These are phyloP conservation scores for Rhinella marina DNA, from an alignment of 2,797 vertebrate species.

Conservation along the genomic window DNA sequence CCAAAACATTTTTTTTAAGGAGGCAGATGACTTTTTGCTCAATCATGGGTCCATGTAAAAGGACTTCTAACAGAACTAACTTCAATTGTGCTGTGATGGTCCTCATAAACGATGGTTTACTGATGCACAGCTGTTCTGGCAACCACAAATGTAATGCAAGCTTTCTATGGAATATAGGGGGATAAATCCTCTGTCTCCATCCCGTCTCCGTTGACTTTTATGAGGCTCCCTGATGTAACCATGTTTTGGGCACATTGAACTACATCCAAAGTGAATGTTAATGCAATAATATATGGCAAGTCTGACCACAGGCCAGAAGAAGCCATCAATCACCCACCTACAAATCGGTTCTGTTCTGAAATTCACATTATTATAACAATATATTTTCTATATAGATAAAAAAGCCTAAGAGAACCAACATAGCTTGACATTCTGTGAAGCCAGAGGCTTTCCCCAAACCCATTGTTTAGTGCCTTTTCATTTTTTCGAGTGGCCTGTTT, in stretches of 20 bases:
- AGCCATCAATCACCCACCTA: background rate
- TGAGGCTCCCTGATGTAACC: too few species aligned
- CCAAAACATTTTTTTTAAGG: too few species aligned
- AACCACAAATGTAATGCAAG: too few species aligned
- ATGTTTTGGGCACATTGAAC: background rate
- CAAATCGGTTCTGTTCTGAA: background rate
- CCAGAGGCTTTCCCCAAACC: background rate
- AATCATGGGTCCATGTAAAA: too few species aligned
- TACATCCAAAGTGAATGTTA: background rate
- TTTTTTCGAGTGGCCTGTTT: constrained; percentile 33
- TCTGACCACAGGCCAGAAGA: background rate
- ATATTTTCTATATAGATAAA: background rate
- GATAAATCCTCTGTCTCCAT: too few species aligned
- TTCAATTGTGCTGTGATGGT: too few species aligned
- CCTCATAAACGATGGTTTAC: too few species aligned
- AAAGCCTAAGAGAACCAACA: background rate
- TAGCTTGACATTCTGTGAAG: background rate
- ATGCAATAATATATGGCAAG: background rate
- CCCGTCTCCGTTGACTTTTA: too few species aligned
- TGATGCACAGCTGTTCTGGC: too few species aligned
- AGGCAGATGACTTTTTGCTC: too few species aligned
- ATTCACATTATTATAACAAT: background rate
- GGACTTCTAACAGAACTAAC: too few species aligned
- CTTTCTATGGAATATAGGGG: too few species aligned
- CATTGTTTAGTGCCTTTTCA: constrained; percentile 41